Evolutionary conservation across 2,113 vertebrate genomes (phyloP).

Genomic region (Alouatta palliata): DNA sequence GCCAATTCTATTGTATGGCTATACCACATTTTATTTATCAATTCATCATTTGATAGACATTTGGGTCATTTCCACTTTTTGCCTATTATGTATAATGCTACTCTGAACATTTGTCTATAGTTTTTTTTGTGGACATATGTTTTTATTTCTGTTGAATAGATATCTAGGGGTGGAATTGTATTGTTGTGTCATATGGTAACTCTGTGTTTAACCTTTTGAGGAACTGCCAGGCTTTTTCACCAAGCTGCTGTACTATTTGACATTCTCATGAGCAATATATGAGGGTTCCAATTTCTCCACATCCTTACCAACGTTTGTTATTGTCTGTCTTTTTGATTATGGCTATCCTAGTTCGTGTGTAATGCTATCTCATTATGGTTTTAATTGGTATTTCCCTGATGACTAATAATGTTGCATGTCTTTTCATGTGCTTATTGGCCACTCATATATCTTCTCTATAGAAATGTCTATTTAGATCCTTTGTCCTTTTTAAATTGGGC

Average conservation of each 20-base stretch:
- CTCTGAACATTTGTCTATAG: not conserved
- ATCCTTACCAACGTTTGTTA: not conserved
- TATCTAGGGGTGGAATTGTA: not conserved
- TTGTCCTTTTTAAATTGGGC: constrained; percentile 4
- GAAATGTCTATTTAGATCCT: not conserved
- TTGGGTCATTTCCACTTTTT: not conserved
- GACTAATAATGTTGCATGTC: not conserved
- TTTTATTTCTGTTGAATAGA: constrained; percentile 42
- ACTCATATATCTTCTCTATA: not conserved
- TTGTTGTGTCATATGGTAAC: not conserved
- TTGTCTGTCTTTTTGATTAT: constrained; percentile 12
- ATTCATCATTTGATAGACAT: not conserved
- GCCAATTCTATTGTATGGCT: not conserved
- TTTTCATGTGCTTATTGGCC: not conserved
- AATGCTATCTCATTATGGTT: constrained; percentile 11
- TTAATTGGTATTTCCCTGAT: constrained; percentile 17
- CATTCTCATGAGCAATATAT: not conserved
- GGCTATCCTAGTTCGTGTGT: not conserved
- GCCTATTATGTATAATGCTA: not conserved
- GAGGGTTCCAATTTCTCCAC: not conserved
- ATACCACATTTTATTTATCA: constrained; percentile 26
- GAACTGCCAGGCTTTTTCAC: not conserved
- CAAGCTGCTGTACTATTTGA: not conserved
- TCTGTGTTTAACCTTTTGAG: constrained; percentile 21
- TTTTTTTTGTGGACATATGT: constrained; percentile 17